These are phyloP conservation scores for Geophilus truncorum DNA, from an alignment of 2,888 invertebrate genomes.

Conservation along the genomic window DNA sequence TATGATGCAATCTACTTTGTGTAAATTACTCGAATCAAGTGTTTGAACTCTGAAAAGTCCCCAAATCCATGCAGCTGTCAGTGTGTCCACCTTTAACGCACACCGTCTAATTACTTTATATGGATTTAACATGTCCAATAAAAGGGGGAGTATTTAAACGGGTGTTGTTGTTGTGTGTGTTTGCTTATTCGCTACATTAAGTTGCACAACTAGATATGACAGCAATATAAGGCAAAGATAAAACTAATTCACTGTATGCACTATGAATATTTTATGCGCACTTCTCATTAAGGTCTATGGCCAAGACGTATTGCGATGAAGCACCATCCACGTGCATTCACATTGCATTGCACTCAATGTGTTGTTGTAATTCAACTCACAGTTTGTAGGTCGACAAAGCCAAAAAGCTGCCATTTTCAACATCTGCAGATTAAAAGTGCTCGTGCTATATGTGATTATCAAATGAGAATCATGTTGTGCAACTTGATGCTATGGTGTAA, in stretches of 20 bases:
- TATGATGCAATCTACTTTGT: conserved; percentile 16
- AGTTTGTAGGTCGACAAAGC: too few species aligned
- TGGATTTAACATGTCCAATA: background rate
- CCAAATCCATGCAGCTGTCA: background rate
- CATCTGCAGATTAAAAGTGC: too few species aligned
- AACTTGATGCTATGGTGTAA: too few species aligned
- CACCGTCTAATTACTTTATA: background rate
- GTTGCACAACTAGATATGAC: background rate
- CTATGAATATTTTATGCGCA: background rate
- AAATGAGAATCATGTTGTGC: too few species aligned
- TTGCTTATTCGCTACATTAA: background rate
- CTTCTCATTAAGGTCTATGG: too few species aligned
- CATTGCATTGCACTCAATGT: too few species aligned
- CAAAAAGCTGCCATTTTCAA: too few species aligned
- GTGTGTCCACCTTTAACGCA: background rate
- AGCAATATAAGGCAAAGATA: background rate
- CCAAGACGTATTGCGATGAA: too few species aligned
- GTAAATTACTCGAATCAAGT: conserved; percentile 1
- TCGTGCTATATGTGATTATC: too few species aligned
- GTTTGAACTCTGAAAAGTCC: background rate
- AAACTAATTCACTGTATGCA: background rate
- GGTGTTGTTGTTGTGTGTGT: too few species aligned
- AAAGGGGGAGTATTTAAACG: background rate
- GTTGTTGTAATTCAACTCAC: too few species aligned
- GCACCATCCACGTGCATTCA: too few species aligned